Base-by-base conservation (phyloP, 2,113 vertebrate species). In the Spea multiplicata region DNA sequence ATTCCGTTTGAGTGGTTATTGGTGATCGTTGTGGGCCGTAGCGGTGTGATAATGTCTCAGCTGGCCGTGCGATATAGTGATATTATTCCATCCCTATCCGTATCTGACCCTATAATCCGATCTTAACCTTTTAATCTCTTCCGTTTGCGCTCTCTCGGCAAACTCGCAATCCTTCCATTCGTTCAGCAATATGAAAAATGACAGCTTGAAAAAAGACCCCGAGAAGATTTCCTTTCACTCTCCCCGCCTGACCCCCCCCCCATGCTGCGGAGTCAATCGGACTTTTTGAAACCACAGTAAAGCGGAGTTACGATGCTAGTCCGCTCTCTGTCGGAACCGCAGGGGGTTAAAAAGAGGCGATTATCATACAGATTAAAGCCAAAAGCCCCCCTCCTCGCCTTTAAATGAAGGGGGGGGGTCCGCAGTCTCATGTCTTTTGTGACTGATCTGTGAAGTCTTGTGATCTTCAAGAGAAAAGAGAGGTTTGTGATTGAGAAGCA, bases 101-200 rank as follows among this genome's bases (percentile, higher is more conserved):
- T 45, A 4, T 6, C 50, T 68, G 69, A 72, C 69, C 69, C 70
- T 3, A 49, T 72, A 73, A 79, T 79, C 76, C 70, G 16, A 73
- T 73, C 70, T 66, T 79, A 79, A 79, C 76, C 69, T 79, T 66
- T 79, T 66, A 72, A 79, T 79, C 76, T 55, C 44, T 14, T 52
- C 10, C 5, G 30, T 16, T 49, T 14, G 44, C 53, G 69, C n/a
- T 30, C 4, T 44, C 66, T 69, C 45, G 5, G 46, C 67, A 0
- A 70, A 50, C 47, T 70, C 67, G 5, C 14, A 4, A n/a, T 12
- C 55, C 76, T 46, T 48, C 14, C 16, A 49, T 8, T 52, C 49
- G 50, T 73, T 66, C 70, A 46, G 48, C 30, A 62, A 65, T 30
- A 65, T 16, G 70, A 53, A 66, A 61, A 72, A 65, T 72, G 76